Evolutionary conservation across 1,140 invertebrate genomes (phyloP), one percentile per base, ranked within the genome.

Genomic region (Drosophila sechellia): DNA sequence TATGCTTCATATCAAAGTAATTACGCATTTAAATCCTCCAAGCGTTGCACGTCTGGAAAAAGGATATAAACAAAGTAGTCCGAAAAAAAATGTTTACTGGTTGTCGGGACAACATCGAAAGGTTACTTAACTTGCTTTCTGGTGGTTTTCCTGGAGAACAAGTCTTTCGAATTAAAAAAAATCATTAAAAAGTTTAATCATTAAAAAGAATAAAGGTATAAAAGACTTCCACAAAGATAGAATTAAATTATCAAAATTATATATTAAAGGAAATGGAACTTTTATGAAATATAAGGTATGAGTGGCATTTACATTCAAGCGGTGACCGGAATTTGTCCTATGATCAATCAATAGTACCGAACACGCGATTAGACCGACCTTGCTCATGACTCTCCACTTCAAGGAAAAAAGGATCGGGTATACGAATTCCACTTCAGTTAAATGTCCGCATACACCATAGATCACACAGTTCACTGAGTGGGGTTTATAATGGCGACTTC

Each of bases 11-110:
- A 90, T 86, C 87, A 68, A 83, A 77, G 73, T 80, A 87, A 87
- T 87, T 87, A 87, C 78, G 83, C 83, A 89, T 79, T 86, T 89
- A 89, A 87, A 89, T 89, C 84, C 89, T 84, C 60, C 71, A 87
- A 89, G 83, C 79, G 79, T 89, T 87, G 76, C 83, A 66, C 8
- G 55, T 35, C 43, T 43, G 35, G 37, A 31, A 43, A 70, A 77
- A 86, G 79, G 83, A 87, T 68, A 65, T 63, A 53, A 25, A 53
- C 31, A 54, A 53, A 42, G 27, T 3, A 46, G 53, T 37, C 17
- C 35, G 8, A 17, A 58, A 63, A 57, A 73, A 71, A 13, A 13
- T 75, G 72, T 75, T 75, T 75, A 65, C 71, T 35, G 48, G 72
- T 75, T 65, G 72, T 25, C 69, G 54, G 25, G 48, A 27, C 63